These are phyloP conservation scores for Gastracanthus pulcherrimus DNA, from an alignment of 2,888 invertebrate genomes.

Conservation along the genomic window DNA sequence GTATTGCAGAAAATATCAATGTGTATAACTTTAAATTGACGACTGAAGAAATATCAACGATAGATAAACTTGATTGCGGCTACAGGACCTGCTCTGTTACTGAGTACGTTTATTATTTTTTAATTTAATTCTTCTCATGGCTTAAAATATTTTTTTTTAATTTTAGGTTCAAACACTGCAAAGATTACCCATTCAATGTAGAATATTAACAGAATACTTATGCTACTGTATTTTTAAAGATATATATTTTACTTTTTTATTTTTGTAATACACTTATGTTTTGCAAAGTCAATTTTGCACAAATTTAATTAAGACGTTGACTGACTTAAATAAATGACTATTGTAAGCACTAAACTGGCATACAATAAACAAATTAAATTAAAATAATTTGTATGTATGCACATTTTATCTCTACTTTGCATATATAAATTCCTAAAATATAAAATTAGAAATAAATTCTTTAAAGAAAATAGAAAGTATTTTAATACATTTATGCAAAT, in stretches of 20 bases:
- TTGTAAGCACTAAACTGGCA: not conserved
- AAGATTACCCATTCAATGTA: too few relatives aligned
- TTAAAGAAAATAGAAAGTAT: too few relatives aligned
- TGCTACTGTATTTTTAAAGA: too few relatives aligned
- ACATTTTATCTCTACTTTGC: not conserved
- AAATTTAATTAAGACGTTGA: not conserved
- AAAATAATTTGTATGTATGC: not conserved
- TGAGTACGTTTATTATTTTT: conserved; percentile 59
- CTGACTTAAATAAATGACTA: not conserved
- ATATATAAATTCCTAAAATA: not conserved
- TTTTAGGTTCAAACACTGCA: too few relatives aligned
- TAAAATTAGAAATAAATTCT: not conserved
- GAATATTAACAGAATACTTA: too few relatives aligned
- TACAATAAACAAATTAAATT: not conserved
- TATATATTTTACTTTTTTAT: not conserved
- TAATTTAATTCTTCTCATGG: too few relatives aligned
- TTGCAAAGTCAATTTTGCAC: not conserved
- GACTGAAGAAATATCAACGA: conserved; percentile 77
- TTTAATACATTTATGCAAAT: not conserved
- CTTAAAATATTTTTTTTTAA: too few relatives aligned
- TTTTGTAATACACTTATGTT: not conserved
- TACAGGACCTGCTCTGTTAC: conserved; percentile 62
- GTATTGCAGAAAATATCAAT: conserved; percentile 82
- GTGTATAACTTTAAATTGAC: conserved; percentile 82
- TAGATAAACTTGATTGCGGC: conserved; percentile 73